Evolutionary conservation across 37 sponge, comb jelly and placozoan genomes (phyloP).

Genomic region (Cliona cf. orientalis): DNA sequence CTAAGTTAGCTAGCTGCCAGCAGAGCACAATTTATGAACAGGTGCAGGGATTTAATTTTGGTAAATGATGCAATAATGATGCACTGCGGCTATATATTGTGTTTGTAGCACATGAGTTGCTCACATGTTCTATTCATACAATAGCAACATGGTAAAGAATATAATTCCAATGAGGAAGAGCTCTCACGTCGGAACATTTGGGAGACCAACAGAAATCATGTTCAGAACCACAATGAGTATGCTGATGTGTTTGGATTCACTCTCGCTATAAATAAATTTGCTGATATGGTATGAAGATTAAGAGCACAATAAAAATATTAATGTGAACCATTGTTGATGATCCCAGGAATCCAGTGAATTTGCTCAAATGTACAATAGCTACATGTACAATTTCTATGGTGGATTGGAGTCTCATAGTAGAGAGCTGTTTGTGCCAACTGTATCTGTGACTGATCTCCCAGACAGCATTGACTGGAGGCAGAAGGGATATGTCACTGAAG

Average conservation of each 20-base stretch:
- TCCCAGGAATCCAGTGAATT: constrained; percentile 64
- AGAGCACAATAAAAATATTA: too few relatives aligned
- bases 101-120: too few relatives aligned
- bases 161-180: constrained; percentile 47
- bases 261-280: constrained; percentile 57
- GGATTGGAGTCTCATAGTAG: not conserved
- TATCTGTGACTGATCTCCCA: constrained; percentile 29
- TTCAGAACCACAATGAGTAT: constrained; percentile 62
- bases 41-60: too few relatives aligned
- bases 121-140: not conserved
- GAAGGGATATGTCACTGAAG: constrained; percentile 68
- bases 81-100: too few relatives aligned
- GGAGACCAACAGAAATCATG: constrained; percentile 56
- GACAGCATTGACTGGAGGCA: constrained; percentile 78
- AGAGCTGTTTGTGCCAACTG: not conserved
- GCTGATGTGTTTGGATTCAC: constrained; percentile 56
- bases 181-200: constrained; percentile 45
- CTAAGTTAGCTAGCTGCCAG: too few relatives aligned
- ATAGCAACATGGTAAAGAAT: constrained; percentile 20
- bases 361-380: constrained; percentile 59
- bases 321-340: not conserved
- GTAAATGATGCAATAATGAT: too few relatives aligned
- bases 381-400: not conserved
- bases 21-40: too few relatives aligned
- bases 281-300: constrained; percentile 71